Conservation (phyloP, 2,113 vertebrate species). For the Odontophorus gujanensis region DNA sequence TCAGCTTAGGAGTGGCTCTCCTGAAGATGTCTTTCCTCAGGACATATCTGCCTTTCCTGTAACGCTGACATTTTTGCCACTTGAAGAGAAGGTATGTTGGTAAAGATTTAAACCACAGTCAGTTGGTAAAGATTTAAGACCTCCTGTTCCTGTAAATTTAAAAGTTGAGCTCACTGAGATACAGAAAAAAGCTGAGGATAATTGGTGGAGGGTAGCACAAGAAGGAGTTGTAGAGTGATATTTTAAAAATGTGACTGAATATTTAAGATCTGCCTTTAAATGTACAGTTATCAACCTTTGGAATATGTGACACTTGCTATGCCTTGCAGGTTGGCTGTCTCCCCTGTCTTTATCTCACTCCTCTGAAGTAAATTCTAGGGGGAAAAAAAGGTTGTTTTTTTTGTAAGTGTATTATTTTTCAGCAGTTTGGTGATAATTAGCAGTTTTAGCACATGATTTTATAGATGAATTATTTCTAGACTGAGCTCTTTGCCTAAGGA, state of each 20-base stretch:
- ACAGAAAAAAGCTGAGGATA: not conserved
- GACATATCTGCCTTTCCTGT: not conserved
- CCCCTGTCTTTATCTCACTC: not conserved
- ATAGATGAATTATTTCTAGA: not conserved
- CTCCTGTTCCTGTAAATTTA: not conserved
- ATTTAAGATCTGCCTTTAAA: not conserved
- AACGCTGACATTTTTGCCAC: not conserved
- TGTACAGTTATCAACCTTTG: not conserved
- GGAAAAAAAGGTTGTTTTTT: not conserved
- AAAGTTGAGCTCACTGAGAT: not conserved
- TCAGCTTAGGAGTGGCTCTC: not conserved
- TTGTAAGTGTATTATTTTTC: not conserved
- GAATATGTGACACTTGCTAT: not conserved
- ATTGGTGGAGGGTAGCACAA: not conserved
- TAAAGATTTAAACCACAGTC: not conserved
- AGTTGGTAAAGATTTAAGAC: not conserved
- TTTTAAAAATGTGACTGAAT: not conserved
- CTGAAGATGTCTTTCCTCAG: not conserved
- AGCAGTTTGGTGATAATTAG: not conserved
- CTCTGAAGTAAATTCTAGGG: not conserved
- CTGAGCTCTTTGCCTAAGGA: conserved; percentile 20
- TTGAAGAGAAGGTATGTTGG: not conserved
- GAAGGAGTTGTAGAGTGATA: not conserved
- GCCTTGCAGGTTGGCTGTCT: not conserved
- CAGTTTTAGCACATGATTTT: not conserved